Percentiles rank a stretch among this genome's conserved stretches.
These are phyloP conservation scores for Sorex araneus DNA, from an alignment of 2,113 vertebrate genomes.

Conservation along the genomic window DNA sequence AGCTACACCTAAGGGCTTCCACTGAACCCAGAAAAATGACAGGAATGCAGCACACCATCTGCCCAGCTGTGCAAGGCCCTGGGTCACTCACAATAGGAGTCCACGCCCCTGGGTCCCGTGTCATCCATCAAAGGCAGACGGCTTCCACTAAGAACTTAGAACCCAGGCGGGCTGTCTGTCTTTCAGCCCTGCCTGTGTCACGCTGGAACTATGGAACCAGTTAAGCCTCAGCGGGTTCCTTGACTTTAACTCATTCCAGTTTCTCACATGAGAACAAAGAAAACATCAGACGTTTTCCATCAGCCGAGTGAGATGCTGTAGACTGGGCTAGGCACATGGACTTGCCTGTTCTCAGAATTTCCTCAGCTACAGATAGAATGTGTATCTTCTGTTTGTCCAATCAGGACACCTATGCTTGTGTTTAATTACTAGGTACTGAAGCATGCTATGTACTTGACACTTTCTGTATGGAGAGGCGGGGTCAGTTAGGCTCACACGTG, in stretches of 20 bases:
- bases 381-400: slow-evolving; percentile 29
- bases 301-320: not conserved
- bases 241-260: slow-evolving; percentile 74
- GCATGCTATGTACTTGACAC: too few species aligned
- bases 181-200: slow-evolving; percentile 66
- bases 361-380: not conserved
- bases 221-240: slow-evolving; percentile 74
- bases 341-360: slow-evolving; percentile 20
- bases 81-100: slow-evolving; percentile 70
- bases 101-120: slow-evolving; percentile 45
- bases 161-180: not conserved
- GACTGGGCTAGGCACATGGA: not conserved
- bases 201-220: slow-evolving; percentile 62
- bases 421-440: not conserved
- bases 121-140: slow-evolving; percentile 76
- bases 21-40: slow-evolving; percentile 34
- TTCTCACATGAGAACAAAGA: slow-evolving; percentile 74
- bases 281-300: slow-evolving; percentile 38
- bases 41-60: slow-evolving; percentile 46
- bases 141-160: slow-evolving; percentile 63
- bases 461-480: not conserved
- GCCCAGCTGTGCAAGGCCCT: not conserved
- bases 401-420: not conserved
- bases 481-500: not conserved
- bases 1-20: slow-evolving; percentile 44